Evolutionary conservation across 2,888 invertebrate species (phyloP).

Genomic region (Ectemnius continuus): DNA sequence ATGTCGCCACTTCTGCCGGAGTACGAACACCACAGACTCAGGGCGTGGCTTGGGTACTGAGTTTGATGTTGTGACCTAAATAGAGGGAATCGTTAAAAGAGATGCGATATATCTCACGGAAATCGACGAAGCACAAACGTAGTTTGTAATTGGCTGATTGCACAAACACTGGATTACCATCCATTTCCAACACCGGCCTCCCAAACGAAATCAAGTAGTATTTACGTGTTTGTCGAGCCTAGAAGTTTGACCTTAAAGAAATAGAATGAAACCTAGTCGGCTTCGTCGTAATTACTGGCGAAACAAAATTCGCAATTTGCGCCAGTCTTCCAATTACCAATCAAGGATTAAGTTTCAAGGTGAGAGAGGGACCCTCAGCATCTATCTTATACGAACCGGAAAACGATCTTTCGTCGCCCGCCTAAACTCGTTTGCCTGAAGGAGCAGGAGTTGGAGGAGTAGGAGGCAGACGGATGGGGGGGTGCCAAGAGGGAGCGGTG

Average conservation of each 20-base stretch:
- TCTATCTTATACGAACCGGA: constrained; percentile 21
- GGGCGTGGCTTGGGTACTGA: background rate
- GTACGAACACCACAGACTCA: background rate
- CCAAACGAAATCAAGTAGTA: no score
- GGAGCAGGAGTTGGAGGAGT: no score
- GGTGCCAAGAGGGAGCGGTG: constrained; percentile 31
- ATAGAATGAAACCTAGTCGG: no score
- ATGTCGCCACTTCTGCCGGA: background rate
- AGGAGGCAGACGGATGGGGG: background rate
- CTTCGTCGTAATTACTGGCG: no score
- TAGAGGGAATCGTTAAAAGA: background rate
- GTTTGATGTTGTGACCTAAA: constrained; percentile 1
- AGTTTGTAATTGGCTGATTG: no score
- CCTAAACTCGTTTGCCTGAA: constrained; percentile 5
- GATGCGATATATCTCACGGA: background rate
- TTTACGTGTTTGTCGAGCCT: no score
- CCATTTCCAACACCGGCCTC: no score
- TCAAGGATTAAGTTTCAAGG: constrained; percentile 4
- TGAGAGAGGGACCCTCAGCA: constrained; percentile 29
- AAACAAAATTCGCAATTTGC: no score
- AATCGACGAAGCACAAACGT: no score
- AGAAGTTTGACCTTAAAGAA: no score
- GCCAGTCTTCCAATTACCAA: no score
- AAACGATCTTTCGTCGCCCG: constrained; percentile 48
- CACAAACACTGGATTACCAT: no score